phyloP scores from a whole-genome alignment of 1,140 invertebrate species.

The Scaptomyza pallida region DNA sequence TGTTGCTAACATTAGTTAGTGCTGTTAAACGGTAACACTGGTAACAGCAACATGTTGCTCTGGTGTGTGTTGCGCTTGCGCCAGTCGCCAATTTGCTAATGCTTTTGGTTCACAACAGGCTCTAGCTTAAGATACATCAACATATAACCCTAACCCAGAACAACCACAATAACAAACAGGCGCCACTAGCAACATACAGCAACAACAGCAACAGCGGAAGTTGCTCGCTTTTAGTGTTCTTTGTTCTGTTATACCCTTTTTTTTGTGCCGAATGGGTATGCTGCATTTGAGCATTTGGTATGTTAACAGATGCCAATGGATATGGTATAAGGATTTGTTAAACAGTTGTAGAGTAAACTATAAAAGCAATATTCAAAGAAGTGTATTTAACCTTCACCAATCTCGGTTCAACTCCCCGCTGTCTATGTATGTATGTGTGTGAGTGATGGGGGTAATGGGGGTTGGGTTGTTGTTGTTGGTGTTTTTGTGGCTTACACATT shows the following conservation, averaged over 20 bases:
- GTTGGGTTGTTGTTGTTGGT: not conserved
- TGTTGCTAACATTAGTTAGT: conserved; percentile 27
- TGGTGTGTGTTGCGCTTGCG: conserved; percentile 33
- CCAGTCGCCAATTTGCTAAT: conserved; percentile 23
- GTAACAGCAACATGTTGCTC: conserved; percentile 16
- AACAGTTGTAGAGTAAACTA: no score
- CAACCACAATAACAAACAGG: not conserved
- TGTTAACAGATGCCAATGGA: no score
- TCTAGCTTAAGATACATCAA: not conserved
- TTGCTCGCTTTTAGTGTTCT: conserved; percentile 53
- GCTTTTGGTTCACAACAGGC: not conserved
- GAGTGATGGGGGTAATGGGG: conserved; percentile 1
- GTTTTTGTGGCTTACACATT: conserved; percentile 41
- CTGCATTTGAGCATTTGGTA: not conserved
- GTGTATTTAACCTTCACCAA: not conserved
- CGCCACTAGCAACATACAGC: conserved; percentile 7
- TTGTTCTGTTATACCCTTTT: not conserved
- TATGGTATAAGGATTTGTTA: no score
- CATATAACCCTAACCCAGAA: conserved; percentile 3
- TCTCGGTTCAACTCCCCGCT: conserved; percentile 50
- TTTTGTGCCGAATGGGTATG: not conserved
- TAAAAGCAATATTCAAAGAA: not conserved
- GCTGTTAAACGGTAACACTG: not conserved
- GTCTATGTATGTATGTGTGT: not conserved
- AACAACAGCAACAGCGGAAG: conserved; percentile 46